Evolutionary conservation across 2,888 invertebrate species (phyloP), one percentile per base, ranked within the genome.

Genomic region (Linyphia triangularis): DNA sequence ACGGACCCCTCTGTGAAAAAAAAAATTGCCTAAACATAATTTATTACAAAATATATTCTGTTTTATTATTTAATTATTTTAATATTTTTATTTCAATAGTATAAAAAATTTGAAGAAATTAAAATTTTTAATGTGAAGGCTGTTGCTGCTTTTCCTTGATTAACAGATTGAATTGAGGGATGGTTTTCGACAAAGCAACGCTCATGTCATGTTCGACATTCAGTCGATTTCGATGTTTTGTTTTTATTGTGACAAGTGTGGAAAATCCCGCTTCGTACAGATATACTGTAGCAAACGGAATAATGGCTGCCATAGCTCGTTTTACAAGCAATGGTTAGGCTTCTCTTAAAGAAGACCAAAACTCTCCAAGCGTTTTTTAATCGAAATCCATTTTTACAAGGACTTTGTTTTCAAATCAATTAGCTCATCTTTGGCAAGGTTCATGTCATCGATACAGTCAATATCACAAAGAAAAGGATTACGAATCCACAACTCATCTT

Each of bases 101-200:
- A n/a, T n/a, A n/a, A 61, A 61, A 61, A 61, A 10, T 61, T 61
- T 61, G 61, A 61, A 61, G 61, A 65, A 65, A 65, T 65, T 65
- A 65, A 65, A 65, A 65, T 65, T 65, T 65, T 73, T 77, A 77
- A 33, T 61, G 61, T 77, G 77, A 61, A 77, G 77, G 61, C 40
- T 77, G 77, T 77, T 77, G 77, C 61, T 77, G 77, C 77, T 77
- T 61, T 77, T 77, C 37, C 61, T 77, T 77, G 63, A 77, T 61
- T 61, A 77, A 77, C 63, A 77, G 63, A 77, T 77, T 77, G 61
- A 77, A 77, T 77, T 61, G 61, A 61, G 77, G 77, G 77, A 77
- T 77, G 77, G 77, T 77, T 77, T 77, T 77, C 59, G 77, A 77
- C 77, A 77, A 77, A 77, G 77, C 61, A 61, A 77, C 77, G 77